These are phyloP conservation scores for Cyanoramphus novaezelandiae DNA, from an alignment of 2,113 vertebrate species.

Conservation along the genomic window DNA sequence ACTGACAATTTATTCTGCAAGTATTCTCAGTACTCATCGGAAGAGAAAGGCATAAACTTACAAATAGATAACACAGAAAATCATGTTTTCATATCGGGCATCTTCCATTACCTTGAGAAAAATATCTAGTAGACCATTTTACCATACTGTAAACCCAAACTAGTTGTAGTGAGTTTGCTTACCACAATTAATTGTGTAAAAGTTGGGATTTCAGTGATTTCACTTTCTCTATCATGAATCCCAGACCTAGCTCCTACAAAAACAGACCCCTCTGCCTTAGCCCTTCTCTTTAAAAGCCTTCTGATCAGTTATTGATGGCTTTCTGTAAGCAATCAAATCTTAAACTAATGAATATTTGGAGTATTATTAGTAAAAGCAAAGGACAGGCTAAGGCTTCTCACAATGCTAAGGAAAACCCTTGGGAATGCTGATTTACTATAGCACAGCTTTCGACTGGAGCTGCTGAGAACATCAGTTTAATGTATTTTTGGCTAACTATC, in stretches of 20 bases:
- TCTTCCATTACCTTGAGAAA: background rate
- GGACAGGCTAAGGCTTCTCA: background rate
- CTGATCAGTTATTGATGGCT: background rate
- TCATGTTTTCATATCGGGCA: background rate
- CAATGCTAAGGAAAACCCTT: background rate
- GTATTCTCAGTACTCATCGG: background rate
- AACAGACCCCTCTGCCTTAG: background rate
- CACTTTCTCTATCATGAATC: background rate
- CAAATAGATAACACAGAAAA: background rate
- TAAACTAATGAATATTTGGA: background rate
- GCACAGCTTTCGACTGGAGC: background rate
- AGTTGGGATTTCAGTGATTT: background rate
- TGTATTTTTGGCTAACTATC: background rate
- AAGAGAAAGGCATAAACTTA: background rate
- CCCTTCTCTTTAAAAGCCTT: background rate
- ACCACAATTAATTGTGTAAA: too few species aligned
- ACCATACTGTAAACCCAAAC: background rate
- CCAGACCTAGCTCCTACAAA: background rate
- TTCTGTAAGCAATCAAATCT: slow-evolving; percentile 23
- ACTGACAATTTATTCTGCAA: background rate
- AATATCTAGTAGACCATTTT: background rate
- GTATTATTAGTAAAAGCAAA: background rate
- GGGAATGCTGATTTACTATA: background rate
- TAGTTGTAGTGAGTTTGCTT: background rate
- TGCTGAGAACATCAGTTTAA: background rate